Percentiles rank a stretch among this genome's conserved stretches.
Conservation (phyloP, 2,888 invertebrate genomes). For the Copidosoma aretas region DNA sequence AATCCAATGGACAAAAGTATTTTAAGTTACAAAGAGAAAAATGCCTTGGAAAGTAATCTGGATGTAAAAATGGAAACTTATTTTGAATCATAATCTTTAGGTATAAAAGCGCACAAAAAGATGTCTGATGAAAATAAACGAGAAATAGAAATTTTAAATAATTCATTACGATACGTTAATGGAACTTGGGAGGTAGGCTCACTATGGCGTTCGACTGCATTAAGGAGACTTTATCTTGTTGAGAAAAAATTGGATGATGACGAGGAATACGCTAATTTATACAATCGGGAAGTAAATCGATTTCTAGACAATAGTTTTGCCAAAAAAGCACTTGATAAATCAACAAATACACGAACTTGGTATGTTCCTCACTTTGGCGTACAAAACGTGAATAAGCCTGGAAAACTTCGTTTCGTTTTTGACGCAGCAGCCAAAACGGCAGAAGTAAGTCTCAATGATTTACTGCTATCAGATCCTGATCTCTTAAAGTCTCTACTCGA, state of each 20-base stretch:
- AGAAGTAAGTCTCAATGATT: too few species aligned
- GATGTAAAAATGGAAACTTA: too few species aligned
- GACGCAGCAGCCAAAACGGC: too few species aligned
- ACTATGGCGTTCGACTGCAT: background rate
- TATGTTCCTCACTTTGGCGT: background rate
- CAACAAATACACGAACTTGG: background rate
- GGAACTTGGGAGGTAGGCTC: background rate
- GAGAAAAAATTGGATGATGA: constrained; percentile 19
- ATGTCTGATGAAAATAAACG: background rate
- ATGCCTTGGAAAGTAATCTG: too few species aligned
- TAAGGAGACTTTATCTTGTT: constrained; percentile 4
- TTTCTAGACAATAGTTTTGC: background rate
- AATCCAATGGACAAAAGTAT: too few species aligned
- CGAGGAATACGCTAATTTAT: background rate
- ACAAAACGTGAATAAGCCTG: background rate
- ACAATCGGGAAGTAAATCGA: constrained; percentile 8
- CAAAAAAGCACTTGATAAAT: too few species aligned
- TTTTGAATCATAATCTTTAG: too few species aligned
- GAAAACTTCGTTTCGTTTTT: too few species aligned
- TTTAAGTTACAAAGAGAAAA: too few species aligned
- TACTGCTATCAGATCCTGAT: too few species aligned
- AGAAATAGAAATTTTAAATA: background rate
- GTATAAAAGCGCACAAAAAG: too few species aligned
- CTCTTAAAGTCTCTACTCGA: too few species aligned
- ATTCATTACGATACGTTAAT: background rate